Evolutionary conservation across 2,113 vertebrate genomes (phyloP), one percentile per base, ranked within the genome.

Genomic region (Pterophyllum scalare): DNA sequence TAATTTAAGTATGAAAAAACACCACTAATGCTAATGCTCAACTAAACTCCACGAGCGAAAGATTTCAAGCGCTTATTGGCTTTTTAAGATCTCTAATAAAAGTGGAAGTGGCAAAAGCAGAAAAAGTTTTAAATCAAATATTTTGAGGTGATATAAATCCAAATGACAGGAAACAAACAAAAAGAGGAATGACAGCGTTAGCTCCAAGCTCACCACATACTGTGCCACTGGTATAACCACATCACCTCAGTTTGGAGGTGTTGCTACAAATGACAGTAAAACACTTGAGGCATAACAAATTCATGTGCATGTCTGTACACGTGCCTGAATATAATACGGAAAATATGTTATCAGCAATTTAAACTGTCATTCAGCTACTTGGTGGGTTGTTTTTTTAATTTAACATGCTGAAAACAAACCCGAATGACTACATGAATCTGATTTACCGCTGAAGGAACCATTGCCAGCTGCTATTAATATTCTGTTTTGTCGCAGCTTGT

Each of bases 21-120:
- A 24, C 38, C 52, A 81, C 64, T n/a, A 74, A 15, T 14, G 57
- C 15, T 75, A 75, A 87, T 84, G 35, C 59, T 61, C 13, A 15
- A 40, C 17, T 58, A 33, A 75, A 77, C 40, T 74, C 43, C 56
- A 52, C 20, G 20, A 60, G 62, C 40, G 70, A 75, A 49, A 17
- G 13, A 49, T 49, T 70, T 12, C 40, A 67, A 67, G 8, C 46
- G 22, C 64, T 46, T 46, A 26, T 19, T 0, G 49, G 59, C 40
- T 62, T n/a, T 80, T 80, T 8, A 56, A 70, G 80, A 59, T 79
- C 17, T 17, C 5, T 1, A 65, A 60, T 52, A 49, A 70, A 78
- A 43, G 8, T 19, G 0, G 76, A 49, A 67, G 9, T 12, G 31
- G 26, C 11, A 62, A 76, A 38, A 56, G 59, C 43, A 78, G 74